Percentiles rank a stretch among this genome's conserved stretches.
Conservation (phyloP, 2,113 vertebrate genomes). For the Ammospiza caudacuta region DNA sequence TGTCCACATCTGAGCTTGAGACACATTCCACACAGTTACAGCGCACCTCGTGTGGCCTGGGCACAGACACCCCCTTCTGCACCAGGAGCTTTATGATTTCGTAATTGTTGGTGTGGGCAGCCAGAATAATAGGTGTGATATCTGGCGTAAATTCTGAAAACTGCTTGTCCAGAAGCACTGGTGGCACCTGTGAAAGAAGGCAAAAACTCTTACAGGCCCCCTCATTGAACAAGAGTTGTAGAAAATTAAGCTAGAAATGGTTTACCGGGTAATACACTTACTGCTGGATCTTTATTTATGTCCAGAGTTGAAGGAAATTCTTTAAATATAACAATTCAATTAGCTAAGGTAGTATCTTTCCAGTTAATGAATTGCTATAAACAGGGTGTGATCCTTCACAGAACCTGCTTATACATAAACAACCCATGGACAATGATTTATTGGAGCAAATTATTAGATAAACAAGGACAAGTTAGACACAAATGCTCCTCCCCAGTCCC, state of each 20-base stretch:
- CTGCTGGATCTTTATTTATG: not conserved
- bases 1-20: constrained; percentile 92
- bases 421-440: not conserved
- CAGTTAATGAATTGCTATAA: not conserved
- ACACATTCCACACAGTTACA: constrained; percentile 93
- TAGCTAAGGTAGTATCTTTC: not conserved
- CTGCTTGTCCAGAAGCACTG: constrained; percentile 90
- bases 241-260: not conserved
- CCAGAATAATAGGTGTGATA: constrained; percentile 96
- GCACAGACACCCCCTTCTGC: constrained; percentile 93
- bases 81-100: constrained; percentile 96
- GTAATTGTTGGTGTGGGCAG: constrained; percentile 98
- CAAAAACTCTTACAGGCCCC: not conserved
- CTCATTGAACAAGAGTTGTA: not conserved
- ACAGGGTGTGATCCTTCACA: not conserved
- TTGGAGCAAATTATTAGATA: not conserved
- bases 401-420: not conserved
- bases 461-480: not conserved
- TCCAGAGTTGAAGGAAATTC: not conserved
- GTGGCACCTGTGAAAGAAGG: constrained; percentile 84
- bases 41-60: constrained; percentile 92
- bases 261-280: not conserved
- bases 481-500: not conserved
- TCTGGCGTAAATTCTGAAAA: constrained; percentile 98
- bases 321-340: not conserved